A percentile compares a stretch with the other conserved stretches of the same genome.
These are phyloP conservation scores for Miniopterus natalensis DNA, from an alignment of 2,113 vertebrate species.

Conservation along the genomic window DNA sequence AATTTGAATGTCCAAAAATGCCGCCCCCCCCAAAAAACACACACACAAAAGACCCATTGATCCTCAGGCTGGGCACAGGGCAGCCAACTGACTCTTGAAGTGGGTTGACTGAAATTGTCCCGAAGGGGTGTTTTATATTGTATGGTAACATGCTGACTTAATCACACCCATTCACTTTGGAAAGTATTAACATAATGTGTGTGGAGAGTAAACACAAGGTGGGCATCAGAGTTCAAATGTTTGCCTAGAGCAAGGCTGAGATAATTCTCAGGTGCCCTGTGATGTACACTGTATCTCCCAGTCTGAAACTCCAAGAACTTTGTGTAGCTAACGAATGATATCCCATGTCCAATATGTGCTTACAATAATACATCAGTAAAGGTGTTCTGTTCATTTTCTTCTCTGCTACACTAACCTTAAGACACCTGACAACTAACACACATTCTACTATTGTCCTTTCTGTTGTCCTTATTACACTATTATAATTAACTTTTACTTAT, in stretches of 20 bases:
- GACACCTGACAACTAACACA: neutral
- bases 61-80: neutral
- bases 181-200: neutral
- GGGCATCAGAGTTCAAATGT: neutral
- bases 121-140: neutral
- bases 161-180: neutral
- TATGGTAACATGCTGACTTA: neutral
- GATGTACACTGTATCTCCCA: neutral
- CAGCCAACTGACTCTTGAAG: neutral
- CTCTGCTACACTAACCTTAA: neutral
- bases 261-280: neutral
- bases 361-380: neutral
- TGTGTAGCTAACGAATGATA: neutral
- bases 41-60: neutral
- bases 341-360: neutral
- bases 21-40: neutral
- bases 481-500: constrained; percentile 11
- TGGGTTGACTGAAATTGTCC: neutral
- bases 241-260: constrained; percentile 5
- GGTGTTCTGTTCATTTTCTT: neutral
- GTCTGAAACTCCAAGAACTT: constrained; percentile 29
- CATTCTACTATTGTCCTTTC: neutral
- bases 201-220: neutral
- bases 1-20: neutral
- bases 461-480: neutral